Evolutionary conservation across 2,888 invertebrate species (phyloP).

Genomic region (Drosophila histrio): DNA sequence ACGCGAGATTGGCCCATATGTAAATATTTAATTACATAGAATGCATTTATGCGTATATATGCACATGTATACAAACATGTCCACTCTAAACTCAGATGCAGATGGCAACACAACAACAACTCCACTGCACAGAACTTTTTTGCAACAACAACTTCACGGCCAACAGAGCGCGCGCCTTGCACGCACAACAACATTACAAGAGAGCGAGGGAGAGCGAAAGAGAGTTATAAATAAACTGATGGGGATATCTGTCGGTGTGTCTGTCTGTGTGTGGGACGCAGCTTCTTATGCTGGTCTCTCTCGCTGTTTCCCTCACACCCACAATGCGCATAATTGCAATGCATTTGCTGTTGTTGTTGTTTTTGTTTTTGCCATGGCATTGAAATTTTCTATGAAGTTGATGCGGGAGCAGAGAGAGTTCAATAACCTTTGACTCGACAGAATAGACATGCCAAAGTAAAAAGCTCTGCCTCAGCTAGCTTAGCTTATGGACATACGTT

Average conservation of each 20-base stretch:
- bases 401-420: conserved; percentile 70
- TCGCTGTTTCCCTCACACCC: conserved; percentile 49
- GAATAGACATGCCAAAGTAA: conserved; percentile 37
- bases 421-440: conserved; percentile 80
- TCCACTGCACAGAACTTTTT: conserved; percentile 49
- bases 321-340: conserved; percentile 63
- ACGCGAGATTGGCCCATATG: too few species aligned
- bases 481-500: neutral
- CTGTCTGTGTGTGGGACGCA: conserved; percentile 37
- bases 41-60: neutral
- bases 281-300: conserved; percentile 53
- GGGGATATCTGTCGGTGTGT: conserved; percentile 30
- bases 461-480: conserved; percentile 50
- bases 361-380: conserved; percentile 74
- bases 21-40: neutral
- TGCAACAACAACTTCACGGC: conserved; percentile 69
- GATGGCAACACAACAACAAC: conserved; percentile 42
- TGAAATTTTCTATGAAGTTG: conserved; percentile 79
- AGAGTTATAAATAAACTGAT: conserved; percentile 67
- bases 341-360: conserved; percentile 30
- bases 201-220: conserved; percentile 26
- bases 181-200: conserved; percentile 52
- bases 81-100: conserved; percentile 49
- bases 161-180: conserved; percentile 62
- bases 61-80: neutral